These are phyloP conservation scores for Triplophysa tibetana DNA, from an alignment of 2,113 vertebrate species.

Conservation along the genomic window DNA sequence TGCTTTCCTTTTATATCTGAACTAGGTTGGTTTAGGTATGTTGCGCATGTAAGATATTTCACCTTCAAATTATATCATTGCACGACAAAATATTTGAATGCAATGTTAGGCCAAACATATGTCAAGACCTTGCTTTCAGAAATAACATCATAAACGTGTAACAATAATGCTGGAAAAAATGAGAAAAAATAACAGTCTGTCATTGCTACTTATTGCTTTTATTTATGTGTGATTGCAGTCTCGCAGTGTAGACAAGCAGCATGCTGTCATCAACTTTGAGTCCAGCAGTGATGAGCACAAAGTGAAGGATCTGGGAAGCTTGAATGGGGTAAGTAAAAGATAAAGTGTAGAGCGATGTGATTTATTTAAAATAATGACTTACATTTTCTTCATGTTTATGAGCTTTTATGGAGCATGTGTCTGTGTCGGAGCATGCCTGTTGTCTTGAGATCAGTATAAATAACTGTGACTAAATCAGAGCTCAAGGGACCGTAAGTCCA, in stretches of 20 bases:
- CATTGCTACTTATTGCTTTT: not conserved
- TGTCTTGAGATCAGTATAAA: slow-evolving; percentile 25
- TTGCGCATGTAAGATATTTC: slow-evolving; percentile 29
- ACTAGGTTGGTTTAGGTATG: not conserved
- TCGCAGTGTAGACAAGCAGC: slow-evolving; percentile 96
- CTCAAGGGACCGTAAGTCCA: slow-evolving; percentile 58
- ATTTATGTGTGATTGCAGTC: slow-evolving; percentile 77
- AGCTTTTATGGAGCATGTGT: not conserved
- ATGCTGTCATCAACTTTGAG: slow-evolving; percentile 97
- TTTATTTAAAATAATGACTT: not conserved
- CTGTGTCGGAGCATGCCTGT: slow-evolving; percentile 20
- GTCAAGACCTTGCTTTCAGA: not conserved
- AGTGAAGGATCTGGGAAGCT: slow-evolving; percentile 95
- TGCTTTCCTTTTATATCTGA: not conserved
- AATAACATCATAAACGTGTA: too few species aligned
- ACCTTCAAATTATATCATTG: slow-evolving; percentile 16
- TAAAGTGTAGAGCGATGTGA: not conserved
- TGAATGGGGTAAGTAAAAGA: slow-evolving; percentile 89
- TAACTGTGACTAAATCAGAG: slow-evolving; percentile 20
- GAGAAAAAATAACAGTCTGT: too few species aligned
- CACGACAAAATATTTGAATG: not conserved
- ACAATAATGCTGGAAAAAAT: too few species aligned
- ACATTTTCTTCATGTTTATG: too few species aligned
- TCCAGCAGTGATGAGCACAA: slow-evolving; percentile 86
- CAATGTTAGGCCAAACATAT: not conserved